These are phyloP conservation scores for Pseudomyrmex cubaensis DNA, from an alignment of 1,140 invertebrate species.

Conservation along the genomic window DNA sequence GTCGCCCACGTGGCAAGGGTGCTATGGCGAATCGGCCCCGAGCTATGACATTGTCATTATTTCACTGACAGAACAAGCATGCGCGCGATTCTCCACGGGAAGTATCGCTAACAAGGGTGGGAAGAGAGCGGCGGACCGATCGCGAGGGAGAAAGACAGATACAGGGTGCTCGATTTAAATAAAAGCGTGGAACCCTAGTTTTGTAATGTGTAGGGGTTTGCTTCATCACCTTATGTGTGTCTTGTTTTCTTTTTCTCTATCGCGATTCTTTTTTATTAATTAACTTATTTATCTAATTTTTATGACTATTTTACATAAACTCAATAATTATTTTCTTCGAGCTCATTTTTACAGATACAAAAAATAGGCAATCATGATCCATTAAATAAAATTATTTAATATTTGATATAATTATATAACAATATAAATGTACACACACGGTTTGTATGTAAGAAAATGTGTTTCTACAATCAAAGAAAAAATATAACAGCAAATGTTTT, in stretches of 20 bases:
- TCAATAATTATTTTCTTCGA: neutral
- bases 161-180: constrained; percentile 67
- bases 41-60: constrained; percentile 85
- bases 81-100: constrained; percentile 82
- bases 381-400: constrained; percentile 24
- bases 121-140: constrained; percentile 75
- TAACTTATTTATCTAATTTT: constrained; percentile 7
- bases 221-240: neutral
- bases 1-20: constrained; percentile 82
- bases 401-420: neutral
- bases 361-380: neutral
- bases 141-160: constrained; percentile 49
- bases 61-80: constrained; percentile 84
- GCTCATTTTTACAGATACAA: neutral
- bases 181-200: constrained; percentile 3
- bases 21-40: constrained; percentile 81
- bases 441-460: neutral
- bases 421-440: no score
- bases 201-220: neutral
- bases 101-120: constrained; percentile 84
- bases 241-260: neutral
- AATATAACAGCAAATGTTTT: no score
- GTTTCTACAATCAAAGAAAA: neutral
- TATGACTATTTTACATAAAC: neutral
- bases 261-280: neutral